Percentiles rank a stretch among this genome's conserved stretches.
Conservation (phyloP, 2,113 vertebrate genomes). For the Dascyllus trimaculatus region DNA sequence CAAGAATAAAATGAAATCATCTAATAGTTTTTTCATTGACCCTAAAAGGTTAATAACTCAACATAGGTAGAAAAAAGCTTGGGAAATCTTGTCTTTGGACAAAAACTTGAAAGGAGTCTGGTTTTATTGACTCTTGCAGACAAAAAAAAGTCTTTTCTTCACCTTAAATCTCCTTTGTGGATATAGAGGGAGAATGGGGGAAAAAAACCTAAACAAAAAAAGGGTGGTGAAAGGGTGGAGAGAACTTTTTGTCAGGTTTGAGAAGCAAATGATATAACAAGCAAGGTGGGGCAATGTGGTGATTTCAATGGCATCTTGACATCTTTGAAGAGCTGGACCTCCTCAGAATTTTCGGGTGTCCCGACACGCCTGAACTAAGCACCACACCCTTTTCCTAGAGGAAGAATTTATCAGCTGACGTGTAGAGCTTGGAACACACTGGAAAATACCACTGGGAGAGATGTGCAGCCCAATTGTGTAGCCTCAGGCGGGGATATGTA, state of each 20-base stretch:
- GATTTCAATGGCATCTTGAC: conserved; percentile 26
- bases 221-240: not conserved
- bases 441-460: conserved; percentile 63
- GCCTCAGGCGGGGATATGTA: conserved; percentile 62
- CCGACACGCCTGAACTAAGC: conserved; percentile 61
- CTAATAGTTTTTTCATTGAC: no score
- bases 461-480: conserved; percentile 9
- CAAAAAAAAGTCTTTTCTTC: no score
- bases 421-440: conserved; percentile 50
- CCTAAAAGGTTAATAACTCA: no score
- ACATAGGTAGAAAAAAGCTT: no score
- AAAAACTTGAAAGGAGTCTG: no score
- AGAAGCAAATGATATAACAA: not conserved
- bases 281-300: conserved; percentile 24
- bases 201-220: not conserved
- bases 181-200: not conserved
- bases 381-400: conserved; percentile 55
- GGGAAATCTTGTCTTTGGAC: no score
- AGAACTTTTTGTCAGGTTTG: not conserved
- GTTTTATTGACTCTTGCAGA: no score
- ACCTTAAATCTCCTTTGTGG: not conserved
- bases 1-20: not conserved
- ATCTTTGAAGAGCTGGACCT: conserved; percentile 6
- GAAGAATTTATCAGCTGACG: conserved; percentile 50
- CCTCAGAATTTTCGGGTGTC: conserved; percentile 57